Evolutionary conservation across 2,113 vertebrate species (phyloP), one percentile per base, ranked within the genome.

Genomic region (Equus quagga): DNA sequence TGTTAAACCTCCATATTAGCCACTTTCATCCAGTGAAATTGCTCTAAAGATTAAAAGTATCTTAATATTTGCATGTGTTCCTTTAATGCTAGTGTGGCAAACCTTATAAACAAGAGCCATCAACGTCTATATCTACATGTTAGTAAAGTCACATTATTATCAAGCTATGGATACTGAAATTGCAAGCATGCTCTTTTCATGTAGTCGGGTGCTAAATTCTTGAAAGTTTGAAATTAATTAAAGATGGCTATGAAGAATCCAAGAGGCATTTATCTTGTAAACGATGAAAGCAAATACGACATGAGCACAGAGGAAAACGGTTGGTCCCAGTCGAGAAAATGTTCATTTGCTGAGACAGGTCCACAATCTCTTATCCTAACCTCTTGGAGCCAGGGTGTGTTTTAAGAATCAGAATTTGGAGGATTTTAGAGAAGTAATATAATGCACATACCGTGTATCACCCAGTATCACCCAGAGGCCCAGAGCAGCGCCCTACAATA

Each of bases 1-100:
- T 85, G 6, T 56, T 97, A 60, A 46, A 73, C 23, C 54, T 23
- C 19, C 56, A 78, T 67, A 65, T 79, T 89, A 92, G 23, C 13
- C 21, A 91, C n/a, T 73, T 95, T 76, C 19, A 90, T 49, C 33
- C 41, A 70, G 10, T 51, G 49, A 62, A 83, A 86, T 86, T 82
- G 80, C 41, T 78, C 51, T 89, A 17, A 15, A 89, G n/a, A 89
- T 96, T 78, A 73, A 73, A 97, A 89, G 18, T 73, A 56, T 31
- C 28, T 94, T 83, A 41, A 31, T 85, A 73, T 92, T 54, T 83
- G 49, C 3, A 24, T 36, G 14, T 62, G 8, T 73, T 82, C 28
- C 33, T 94, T 96, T 79, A 64, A 84, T 36, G 10, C 19, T 54
- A 51, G 11, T 14, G 14, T 26, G 24, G 15, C 8, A 92, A 58